These are phyloP conservation scores for Lepilemur ruficaudatus DNA, from an alignment of 2,797 vertebrate genomes.

Conservation along the genomic window DNA sequence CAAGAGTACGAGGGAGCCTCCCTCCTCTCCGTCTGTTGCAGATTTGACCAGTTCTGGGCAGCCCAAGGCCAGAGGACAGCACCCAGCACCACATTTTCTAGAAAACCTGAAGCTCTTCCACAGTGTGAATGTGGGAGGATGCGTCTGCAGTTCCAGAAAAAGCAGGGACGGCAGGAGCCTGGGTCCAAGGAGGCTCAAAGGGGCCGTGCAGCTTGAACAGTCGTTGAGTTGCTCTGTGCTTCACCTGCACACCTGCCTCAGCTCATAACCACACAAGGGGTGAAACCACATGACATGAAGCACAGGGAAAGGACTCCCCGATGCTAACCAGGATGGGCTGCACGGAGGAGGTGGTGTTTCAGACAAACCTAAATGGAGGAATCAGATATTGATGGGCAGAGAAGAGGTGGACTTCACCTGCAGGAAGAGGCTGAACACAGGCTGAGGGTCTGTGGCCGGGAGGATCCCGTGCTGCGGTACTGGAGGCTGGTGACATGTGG, in stretches of 20 bases:
- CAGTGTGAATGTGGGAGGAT: background rate
- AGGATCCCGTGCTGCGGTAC: accelerated
- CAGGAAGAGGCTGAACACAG: accelerated
- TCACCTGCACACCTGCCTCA: background rate
- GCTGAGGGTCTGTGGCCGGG: accelerated
- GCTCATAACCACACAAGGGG: background rate
- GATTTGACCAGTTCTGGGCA: background rate
- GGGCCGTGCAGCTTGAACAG: background rate
- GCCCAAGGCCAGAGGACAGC: background rate
- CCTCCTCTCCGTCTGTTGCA: too few species aligned
- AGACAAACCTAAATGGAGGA: background rate
- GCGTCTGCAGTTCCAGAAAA: background rate
- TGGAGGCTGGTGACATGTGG: accelerated
- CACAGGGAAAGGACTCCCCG: background rate
- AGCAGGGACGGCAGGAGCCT: background rate
- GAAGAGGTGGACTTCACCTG: background rate
- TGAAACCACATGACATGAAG: background rate
- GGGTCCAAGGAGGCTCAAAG: background rate
- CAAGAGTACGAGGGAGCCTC: background rate
- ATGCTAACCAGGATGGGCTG: background rate
- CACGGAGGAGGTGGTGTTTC: background rate
- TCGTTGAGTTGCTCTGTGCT: background rate
- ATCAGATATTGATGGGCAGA: background rate
- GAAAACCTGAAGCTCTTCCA: background rate
- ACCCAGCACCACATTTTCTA: background rate